A percentile compares a stretch with the other conserved stretches of the same genome.
Conservation (phyloP, 2,113 vertebrate species). For the Daboia siamensis region DNA sequence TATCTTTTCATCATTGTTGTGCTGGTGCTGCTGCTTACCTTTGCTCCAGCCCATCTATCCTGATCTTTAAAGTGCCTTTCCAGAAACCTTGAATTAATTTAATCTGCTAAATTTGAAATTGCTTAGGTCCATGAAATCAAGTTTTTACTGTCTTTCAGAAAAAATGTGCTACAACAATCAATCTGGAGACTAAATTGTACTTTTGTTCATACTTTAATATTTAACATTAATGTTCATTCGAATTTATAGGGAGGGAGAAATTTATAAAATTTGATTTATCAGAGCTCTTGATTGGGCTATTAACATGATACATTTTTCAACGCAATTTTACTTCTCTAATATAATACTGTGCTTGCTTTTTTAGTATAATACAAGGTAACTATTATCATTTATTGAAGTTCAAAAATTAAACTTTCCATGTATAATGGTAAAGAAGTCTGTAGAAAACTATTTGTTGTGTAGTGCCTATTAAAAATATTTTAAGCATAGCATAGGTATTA, state of each 20-base stretch:
- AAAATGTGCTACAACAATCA: background rate
- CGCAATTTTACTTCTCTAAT: background rate
- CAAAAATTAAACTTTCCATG: background rate
- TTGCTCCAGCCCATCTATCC: background rate
- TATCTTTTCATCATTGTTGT: background rate
- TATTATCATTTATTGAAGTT: background rate
- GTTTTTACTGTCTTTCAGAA: background rate
- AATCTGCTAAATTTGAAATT: background rate
- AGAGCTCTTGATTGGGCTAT: background rate
- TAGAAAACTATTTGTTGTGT: background rate
- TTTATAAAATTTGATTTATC: background rate
- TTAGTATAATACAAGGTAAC: background rate
- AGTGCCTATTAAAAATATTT: background rate
- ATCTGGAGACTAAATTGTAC: background rate
- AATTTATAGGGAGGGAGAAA: background rate
- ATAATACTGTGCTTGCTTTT: background rate
- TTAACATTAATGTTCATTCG: background rate
- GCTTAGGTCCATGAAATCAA: background rate
- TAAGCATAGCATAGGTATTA: background rate
- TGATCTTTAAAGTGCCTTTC: background rate
- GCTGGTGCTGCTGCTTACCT: background rate
- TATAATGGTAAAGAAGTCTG: background rate
- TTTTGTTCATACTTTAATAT: background rate
- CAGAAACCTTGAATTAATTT: background rate
- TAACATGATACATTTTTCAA: background rate